These are phyloP conservation scores for Lordiphosa stackelbergi DNA, from an alignment of 1,140 invertebrate genomes.

Conservation along the genomic window DNA sequence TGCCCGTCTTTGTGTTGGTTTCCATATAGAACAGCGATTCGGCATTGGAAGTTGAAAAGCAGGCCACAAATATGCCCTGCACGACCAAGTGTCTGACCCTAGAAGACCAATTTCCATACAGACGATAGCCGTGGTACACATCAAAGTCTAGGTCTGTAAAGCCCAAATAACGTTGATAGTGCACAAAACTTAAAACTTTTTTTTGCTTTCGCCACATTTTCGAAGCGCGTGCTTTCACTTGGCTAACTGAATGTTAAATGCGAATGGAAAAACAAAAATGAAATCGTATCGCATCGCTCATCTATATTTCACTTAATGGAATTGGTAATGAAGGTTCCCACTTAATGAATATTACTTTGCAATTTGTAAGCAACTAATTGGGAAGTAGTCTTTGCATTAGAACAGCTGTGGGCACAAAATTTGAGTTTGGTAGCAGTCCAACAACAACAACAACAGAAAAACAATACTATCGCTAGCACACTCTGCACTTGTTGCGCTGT, in stretches of 20 bases:
- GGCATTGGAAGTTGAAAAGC: constrained; percentile 5
- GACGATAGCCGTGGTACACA: constrained; percentile 13
- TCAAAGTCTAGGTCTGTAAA: constrained; percentile 31
- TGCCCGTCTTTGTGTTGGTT: constrained; percentile 16
- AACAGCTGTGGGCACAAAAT: too few relatives aligned
- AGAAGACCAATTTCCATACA: constrained; percentile 21
- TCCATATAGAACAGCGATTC: constrained; percentile 33
- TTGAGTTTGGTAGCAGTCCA: too few relatives aligned
- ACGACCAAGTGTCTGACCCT: constrained; percentile 1
- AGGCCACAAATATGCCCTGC: neutral
- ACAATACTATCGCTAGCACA: too few relatives aligned
- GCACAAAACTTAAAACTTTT: constrained; percentile 31
- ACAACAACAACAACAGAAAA: too few relatives aligned
- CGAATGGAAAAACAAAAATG: neutral
- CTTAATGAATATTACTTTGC: neutral
- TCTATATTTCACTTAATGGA: constrained; percentile 13
- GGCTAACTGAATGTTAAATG: neutral
- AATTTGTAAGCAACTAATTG: neutral
- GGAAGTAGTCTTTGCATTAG: too few relatives aligned
- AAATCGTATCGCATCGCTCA: neutral
- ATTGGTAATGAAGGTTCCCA: neutral
- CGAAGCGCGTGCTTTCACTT: constrained; percentile 8
- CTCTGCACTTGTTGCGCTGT: too few relatives aligned
- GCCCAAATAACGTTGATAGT: constrained; percentile 44
- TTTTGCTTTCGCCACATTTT: constrained; percentile 6